Evolutionary conservation across 2,797 vertebrate species (phyloP).

Genomic region (Chloroceryle inda): DNA sequence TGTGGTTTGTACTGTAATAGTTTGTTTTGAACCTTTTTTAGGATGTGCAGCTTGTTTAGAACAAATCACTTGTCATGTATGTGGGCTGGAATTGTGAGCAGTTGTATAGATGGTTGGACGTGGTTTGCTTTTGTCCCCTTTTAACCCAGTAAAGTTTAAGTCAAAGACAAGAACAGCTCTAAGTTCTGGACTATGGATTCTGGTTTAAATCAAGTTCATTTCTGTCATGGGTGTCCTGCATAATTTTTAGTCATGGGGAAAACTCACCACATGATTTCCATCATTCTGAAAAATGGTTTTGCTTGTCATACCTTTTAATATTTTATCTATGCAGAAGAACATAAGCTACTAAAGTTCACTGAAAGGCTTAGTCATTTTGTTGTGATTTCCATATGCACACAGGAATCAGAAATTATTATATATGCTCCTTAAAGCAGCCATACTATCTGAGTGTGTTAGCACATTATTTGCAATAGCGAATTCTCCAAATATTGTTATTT

Average conservation of each 20-base stretch:
- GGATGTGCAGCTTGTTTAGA: neutral
- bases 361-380: neutral
- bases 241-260: neutral
- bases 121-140: neutral
- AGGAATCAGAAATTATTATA: neutral
- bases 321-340: neutral
- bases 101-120: neutral
- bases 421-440: neutral
- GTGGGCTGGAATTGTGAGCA: neutral
- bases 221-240: rapidly evolving
- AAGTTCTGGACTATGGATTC: neutral
- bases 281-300: neutral
- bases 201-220: neutral
- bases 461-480: neutral
- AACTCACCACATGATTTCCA: neutral
- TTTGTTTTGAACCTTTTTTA: neutral
- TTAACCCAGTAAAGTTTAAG: neutral
- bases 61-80: neutral
- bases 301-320: neutral
- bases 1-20: neutral
- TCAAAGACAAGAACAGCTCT: neutral
- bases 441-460: neutral
- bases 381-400: neutral
- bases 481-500: neutral
- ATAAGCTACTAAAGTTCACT: neutral